phyloP scores from a whole-genome alignment of 2,888 invertebrate species.

The Cyclophora albipunctata region DNA sequence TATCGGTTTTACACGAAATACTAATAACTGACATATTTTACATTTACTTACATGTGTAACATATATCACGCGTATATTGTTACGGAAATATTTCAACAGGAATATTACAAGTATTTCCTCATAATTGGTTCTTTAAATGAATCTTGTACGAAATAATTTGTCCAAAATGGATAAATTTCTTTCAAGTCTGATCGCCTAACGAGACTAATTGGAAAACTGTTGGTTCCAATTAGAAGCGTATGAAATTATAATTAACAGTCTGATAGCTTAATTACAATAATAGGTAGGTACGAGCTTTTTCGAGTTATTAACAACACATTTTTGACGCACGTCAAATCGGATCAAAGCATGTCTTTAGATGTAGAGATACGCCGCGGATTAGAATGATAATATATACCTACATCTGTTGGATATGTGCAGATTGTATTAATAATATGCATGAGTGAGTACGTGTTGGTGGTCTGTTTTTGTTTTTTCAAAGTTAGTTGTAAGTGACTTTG shows the following conservation, averaged over 20 bases:
- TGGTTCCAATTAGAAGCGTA: background rate
- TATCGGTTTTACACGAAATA: constrained; percentile 65
- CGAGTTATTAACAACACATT: background rate
- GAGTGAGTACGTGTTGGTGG: constrained; percentile 63
- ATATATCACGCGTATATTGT: no score
- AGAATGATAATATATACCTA: constrained; percentile 7
- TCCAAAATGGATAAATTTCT: no score
- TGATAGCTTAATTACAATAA: background rate
- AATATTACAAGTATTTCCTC: no score
- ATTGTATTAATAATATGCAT: constrained; percentile 64
- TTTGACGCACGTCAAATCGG: background rate
- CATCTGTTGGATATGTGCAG: constrained; percentile 45
- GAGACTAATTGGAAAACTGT: background rate
- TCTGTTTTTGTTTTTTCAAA: constrained; percentile 55
- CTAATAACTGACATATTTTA: constrained; percentile 34
- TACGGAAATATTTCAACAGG: no score
- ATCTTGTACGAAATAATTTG: no score
- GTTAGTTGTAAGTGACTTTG: constrained; percentile 69
- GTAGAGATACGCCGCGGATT: no score
- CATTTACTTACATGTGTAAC: no score
- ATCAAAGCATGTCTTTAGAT: background rate
- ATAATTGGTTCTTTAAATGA: no score
- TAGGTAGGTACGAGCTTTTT: background rate
- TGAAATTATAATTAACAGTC: background rate
- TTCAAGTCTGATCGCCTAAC: no score